Evolutionary conservation across 2,797 vertebrate species (phyloP), one percentile per base, ranked within the genome.

Genomic region (Pangasius djambal): DNA sequence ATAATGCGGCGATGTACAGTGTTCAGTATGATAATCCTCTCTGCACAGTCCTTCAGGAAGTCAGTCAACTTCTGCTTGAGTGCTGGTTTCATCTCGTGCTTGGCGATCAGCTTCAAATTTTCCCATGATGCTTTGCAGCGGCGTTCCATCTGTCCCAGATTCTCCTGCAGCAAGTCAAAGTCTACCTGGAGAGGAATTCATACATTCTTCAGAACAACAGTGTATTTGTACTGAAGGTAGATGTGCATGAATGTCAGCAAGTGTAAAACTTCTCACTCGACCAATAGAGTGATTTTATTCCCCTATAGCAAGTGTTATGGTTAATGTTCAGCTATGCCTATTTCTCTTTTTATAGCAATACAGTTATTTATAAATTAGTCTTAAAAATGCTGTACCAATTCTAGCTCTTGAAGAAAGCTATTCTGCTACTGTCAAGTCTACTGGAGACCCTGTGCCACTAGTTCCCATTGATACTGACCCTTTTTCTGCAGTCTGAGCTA

Each of bases 121-220:
- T 99, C 98, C 98, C 98, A 99, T 1, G 98, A 99, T 89, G 98
- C 97, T 95, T 97, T 98, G 96, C 98, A 99, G 87, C 98, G 96
- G 84, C 95, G 96, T 93, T 99, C 98, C 97, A 99, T 97, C 95
- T 98, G 97, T 94, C 94, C 95, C 92, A 99, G 93, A 93, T 97
- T 99, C 94, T 99, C 98, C 93, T 97, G 97, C 90, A 99, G 97
- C 90, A 98, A 98, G 92, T 98, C 97, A 90, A 99, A 99, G 92
- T 99, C 98, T 94, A 99, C 97, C 98, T 99, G 94, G 86, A 93
- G 1, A 28, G 69, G 77, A 37, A 74, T 69, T 65, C 25, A 44
- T 25, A 83, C 8, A 72, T 44, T 44, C 34, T 70, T 75, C n/a
- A 78, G 50, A 79, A 31, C 50, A 55, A 9, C n/a, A 34, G 12